Base-by-base conservation (phyloP, 1,140 invertebrate species). In the Drosophila pachea region DNA sequence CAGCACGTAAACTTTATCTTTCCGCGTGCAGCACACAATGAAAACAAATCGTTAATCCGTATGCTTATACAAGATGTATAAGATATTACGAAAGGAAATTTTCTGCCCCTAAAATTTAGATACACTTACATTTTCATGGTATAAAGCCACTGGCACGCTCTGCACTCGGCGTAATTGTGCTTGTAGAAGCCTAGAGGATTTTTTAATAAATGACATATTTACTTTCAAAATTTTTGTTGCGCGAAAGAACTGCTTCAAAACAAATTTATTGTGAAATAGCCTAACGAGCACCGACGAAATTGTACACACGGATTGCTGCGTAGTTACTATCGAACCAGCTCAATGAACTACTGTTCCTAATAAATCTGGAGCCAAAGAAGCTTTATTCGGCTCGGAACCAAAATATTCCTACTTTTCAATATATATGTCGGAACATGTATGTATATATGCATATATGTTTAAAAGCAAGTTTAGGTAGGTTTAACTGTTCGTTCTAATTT, bases 91-190 rank as follows among this genome's bases (percentile, higher is more conserved):
- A 86, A 87, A 86, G 69, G 75, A 63, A 53, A 48, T 56, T 50
- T 7, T 6, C 35, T 59, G 49, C 50, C 50, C 50, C 43, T 14
- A 33, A 61, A 68, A 58, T 52, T 38, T 16, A 43, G 6, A 55
- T 35, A 12, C 52, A 86, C 88, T 87, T 73, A 89, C 88, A 75
- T 89, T 89, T 66, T 89, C 86, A 60, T 89, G 88, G 60, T 89
- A 89, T 1, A 89, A 55, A 4, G 81, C 78, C 8, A 74, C 66
- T 53, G 88, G 88, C 35, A 89, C 81, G 53, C 88, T 89, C 48
- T 89, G 83, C 29, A 87, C 79, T 9, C 88, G 76, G 60, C 70
- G 82, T 35, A 89, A 40, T 58, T 81, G 78, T 6, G 66, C 40
- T 14, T 61, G 29, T 35, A 89, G 56, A 31, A 89, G 47, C 32